phyloP scores from a whole-genome alignment of 2,888 invertebrate genomes.

The Eupeodes luniger region DNA sequence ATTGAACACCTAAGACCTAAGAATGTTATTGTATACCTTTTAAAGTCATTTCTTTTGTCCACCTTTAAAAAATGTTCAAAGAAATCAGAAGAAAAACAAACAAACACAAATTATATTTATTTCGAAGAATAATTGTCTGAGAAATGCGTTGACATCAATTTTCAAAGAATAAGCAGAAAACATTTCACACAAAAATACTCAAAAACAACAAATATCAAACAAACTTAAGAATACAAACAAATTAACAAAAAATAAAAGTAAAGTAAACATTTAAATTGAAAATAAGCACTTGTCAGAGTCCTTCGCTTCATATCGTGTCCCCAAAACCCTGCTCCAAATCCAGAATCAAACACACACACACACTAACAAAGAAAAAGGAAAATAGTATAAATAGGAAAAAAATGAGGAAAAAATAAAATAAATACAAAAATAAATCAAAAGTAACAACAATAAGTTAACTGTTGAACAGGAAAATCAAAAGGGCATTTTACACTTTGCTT shows the following conservation, averaged over 20 bases:
- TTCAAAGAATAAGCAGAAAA: slow-evolving; percentile 8
- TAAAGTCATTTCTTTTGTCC: background rate
- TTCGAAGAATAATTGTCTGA: slow-evolving; percentile 41
- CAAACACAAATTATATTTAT: slow-evolving; percentile 2
- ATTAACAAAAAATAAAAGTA: slow-evolving; percentile 17
- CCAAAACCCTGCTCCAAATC: slow-evolving; percentile 26
- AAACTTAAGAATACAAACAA: slow-evolving; percentile 18
- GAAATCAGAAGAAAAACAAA: background rate
- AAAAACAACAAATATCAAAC: background rate
- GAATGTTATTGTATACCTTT: no score
- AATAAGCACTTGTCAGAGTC: slow-evolving; percentile 18
- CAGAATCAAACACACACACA: background rate
- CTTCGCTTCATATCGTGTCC: background rate
- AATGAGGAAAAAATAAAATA: background rate
- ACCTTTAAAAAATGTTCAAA: background rate
- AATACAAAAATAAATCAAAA: slow-evolving; percentile 75
- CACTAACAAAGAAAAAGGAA: slow-evolving; percentile 15
- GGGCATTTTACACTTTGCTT: slow-evolving; percentile 70
- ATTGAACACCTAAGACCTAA: slow-evolving; percentile 1
- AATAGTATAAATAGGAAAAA: background rate
- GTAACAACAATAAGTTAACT: slow-evolving; percentile 74
- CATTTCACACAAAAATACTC: background rate
- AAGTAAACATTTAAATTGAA: slow-evolving; percentile 34
- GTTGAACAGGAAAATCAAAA: slow-evolving; percentile 72
- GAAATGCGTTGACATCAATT: slow-evolving; percentile 40